These are phyloP conservation scores for Holothuria leucospilota DNA, from an alignment of 53 echinoderm and acorn worm species.

Conservation along the genomic window DNA sequence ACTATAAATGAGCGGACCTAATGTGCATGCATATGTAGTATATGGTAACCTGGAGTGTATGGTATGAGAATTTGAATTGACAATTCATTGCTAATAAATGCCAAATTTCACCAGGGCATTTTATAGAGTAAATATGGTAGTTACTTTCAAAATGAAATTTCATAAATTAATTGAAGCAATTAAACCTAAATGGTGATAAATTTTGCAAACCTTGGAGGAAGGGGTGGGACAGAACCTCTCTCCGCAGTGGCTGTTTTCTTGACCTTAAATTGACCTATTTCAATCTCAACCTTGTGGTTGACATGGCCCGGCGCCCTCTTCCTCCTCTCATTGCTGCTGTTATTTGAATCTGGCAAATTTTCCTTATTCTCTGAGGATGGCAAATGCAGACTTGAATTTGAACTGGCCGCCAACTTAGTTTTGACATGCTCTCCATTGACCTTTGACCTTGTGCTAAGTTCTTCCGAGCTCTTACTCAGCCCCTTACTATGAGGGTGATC, in stretches of 20 bases:
- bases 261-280: conserved; percentile 89
- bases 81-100: too few species aligned
- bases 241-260: conserved; percentile 65
- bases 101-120: too few species aligned
- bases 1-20: too few species aligned
- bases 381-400: background rate
- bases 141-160: too few species aligned
- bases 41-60: too few species aligned
- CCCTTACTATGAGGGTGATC: background rate
- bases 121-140: too few species aligned
- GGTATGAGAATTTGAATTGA: too few species aligned
- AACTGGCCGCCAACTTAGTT: background rate
- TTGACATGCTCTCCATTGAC: background rate
- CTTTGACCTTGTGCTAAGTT: conserved; percentile 31
- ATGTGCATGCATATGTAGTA: too few species aligned
- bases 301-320: conserved; percentile 91
- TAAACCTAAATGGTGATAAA: background rate
- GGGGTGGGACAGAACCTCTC: conserved; percentile 78
- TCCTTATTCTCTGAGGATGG: conserved; percentile 38
- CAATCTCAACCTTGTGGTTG: conserved; percentile 95
- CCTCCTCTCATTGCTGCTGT: conserved; percentile 63
- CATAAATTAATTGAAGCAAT: too few species aligned
- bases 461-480: conserved; percentile 28
- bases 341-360: conserved; percentile 14
- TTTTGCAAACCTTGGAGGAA: conserved; percentile 86